Evolutionary conservation across 1,140 invertebrate species (phyloP), one percentile per base, ranked within the genome.

Genomic region (Neodiprion lecontei): DNA sequence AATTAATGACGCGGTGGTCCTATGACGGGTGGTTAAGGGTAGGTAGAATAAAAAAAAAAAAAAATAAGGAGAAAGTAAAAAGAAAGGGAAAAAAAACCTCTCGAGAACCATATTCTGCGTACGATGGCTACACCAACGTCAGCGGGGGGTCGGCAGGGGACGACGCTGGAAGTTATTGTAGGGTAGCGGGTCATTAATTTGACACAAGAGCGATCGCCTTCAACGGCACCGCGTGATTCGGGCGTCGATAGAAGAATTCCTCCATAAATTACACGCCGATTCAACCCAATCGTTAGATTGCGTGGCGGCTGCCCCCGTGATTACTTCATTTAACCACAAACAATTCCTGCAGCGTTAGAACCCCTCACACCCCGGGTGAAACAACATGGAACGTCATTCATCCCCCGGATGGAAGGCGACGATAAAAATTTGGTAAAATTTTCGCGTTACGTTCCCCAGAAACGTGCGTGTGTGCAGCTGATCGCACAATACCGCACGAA

Each of bases 251-350:
- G 72, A 72, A 78, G 61, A 47, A 67, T 69, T 53, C 65, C 72
- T 76, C 70, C 70, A 76, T 74, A 70, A 72, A 78, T 78, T 74
- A 76, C 49, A 17, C 65, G 65, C 65, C 48, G 12, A 14, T 79
- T 81, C 79, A 53, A 53, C 10, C 10, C 50, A 53, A 53, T 53
- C 50, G 50, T 53, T 1, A 1, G 50, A 53, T 53, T 53, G 50
- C 50, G 50, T 53, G 50, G 50, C 50, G 10, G 50, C 50, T 11
- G 50, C 50, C n/a, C 50, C 50, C 17, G 17, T 53, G 50, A 53
- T 53, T 10, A 53, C 50, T 53, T 53, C 17, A 21, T 21, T 21
- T 21, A 21, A 21, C 17, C 17, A 21, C 17, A 21, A 21, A 21
- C 17, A 53, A 53, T 53, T 53, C 50, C 10, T 53, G 50, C 17